Evolutionary conservation across 2,113 vertebrate species (phyloP), one percentile per base, ranked within the genome.

Genomic region (Zosterops lateralis): DNA sequence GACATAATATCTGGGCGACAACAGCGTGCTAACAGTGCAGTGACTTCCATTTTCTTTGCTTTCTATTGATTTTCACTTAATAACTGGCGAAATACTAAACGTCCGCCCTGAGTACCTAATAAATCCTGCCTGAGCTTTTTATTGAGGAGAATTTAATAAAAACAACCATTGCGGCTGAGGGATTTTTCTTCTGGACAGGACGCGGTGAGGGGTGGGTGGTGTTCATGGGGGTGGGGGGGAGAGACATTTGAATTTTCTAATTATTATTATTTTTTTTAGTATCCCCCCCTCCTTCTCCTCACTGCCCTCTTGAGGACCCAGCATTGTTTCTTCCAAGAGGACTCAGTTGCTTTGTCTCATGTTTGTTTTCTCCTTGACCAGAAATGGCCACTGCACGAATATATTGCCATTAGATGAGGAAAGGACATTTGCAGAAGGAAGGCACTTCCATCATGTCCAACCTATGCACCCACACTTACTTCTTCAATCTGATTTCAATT

Each of bases 31-130:
- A 98, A 98, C 98, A 99, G 99, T 98, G 99, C 98, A 98, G 98
- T 98, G 99, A 99, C 99, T 99, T 99, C 99, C 99, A 99, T 99
- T 99, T 99, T 99, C 99, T 99, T 99, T 98, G 99, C 99, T 99
- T 99, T 99, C 99, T 99, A 99, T 99, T 99, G 99, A 99, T 99
- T 99, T 99, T 99, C 99, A 99, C 99, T 99, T 99, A 99, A 99
- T 99, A 99, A 99, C 98, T 98, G 98, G 98, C 98, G 98, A 99
- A 99, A 99, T 99, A 99, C 99, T 99, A 99, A 99, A 99, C 98
- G 99, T 99, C 98, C 97, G 96, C 97, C 98, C 98, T 99, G 99
- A 99, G 99, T 99, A 99, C 99, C 99, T 99, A 99, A 99, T 99
- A 99, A 99, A 99, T 99, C 99, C 99, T 99, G 99, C 98, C 99